These are phyloP conservation scores for Danaus chrysippus DNA, from an alignment of 2,888 invertebrate species.

Conservation along the genomic window DNA sequence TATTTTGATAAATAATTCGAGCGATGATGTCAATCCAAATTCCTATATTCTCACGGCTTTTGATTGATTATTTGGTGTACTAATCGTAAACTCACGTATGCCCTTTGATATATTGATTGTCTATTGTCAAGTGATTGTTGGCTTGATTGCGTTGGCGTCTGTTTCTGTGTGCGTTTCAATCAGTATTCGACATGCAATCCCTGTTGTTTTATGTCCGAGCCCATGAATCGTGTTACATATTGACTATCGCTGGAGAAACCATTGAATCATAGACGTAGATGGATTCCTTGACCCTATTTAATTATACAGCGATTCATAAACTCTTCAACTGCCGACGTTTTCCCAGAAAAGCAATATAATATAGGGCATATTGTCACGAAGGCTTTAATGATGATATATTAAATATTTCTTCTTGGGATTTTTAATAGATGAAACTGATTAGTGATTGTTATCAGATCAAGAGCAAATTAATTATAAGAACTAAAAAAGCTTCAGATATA, in stretches of 20 bases:
- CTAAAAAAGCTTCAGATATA: too few relatives aligned
- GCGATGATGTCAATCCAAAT: constrained; percentile 25
- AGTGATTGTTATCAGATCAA: too few relatives aligned
- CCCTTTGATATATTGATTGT: constrained; percentile 33
- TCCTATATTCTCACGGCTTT: constrained; percentile 18
- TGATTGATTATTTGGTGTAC: constrained; percentile 24
- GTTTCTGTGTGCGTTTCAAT: constrained; percentile 53
- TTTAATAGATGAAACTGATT: background rate
- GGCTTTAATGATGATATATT: constrained; percentile 1
- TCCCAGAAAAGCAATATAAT: constrained; percentile 60
- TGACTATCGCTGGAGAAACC: constrained; percentile 63
- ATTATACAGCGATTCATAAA: constrained; percentile 58
- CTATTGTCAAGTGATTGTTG: constrained; percentile 35
- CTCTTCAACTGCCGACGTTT: constrained; percentile 66
- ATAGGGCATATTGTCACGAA: constrained; percentile 17
- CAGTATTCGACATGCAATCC: constrained; percentile 57
- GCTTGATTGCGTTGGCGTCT: constrained; percentile 47
- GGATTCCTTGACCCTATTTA: constrained; percentile 72
- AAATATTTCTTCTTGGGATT: background rate
- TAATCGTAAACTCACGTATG: constrained; percentile 22
- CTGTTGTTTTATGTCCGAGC: constrained; percentile 53
- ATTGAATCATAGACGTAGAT: constrained; percentile 68
- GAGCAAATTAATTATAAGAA: too few relatives aligned
- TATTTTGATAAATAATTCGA: constrained; percentile 19
- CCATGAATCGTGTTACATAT: constrained; percentile 61